phyloP scores from a whole-genome alignment of 2,797 vertebrate species.

The Micropoecilia bifurca region DNA sequence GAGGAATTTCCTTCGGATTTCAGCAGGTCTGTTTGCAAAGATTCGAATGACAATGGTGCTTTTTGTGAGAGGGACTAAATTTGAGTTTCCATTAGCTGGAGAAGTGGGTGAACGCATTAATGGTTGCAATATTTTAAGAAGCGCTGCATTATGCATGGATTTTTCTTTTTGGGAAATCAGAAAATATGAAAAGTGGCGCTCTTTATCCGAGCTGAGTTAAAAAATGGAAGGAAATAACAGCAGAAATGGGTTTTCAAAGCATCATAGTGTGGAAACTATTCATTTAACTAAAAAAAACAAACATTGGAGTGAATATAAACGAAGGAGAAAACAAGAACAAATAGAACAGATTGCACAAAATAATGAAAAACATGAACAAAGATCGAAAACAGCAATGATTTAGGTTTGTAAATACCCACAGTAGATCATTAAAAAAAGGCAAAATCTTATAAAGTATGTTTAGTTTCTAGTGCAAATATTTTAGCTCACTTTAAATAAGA shows the following conservation, averaged over 20 bases:
- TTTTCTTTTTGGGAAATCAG: conserved; percentile 31
- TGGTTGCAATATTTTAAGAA: conserved; percentile 38
- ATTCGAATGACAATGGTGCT: conserved; percentile 50
- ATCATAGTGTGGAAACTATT: not conserved
- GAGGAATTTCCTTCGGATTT: conserved; percentile 50
- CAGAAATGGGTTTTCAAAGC: conserved; percentile 41
- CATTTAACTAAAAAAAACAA: not conserved
- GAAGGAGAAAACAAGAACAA: not conserved
- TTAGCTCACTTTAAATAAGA: too few species aligned
- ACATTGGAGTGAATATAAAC: not conserved
- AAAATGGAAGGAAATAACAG: conserved; percentile 9
- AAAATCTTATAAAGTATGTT: too few species aligned
- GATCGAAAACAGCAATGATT: not conserved
- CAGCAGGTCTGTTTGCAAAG: conserved; percentile 45
- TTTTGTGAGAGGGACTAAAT: conserved; percentile 56
- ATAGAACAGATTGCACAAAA: not conserved
- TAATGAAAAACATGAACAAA: not conserved
- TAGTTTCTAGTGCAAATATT: too few species aligned
- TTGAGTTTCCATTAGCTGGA: conserved; percentile 60
- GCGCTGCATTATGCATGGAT: conserved; percentile 23
- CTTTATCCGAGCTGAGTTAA: conserved; percentile 34
- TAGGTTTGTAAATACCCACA: not conserved
- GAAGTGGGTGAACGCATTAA: conserved; percentile 47
- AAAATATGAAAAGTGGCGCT: conserved; percentile 32
- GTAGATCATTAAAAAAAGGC: not conserved